phyloP scores from a whole-genome alignment of 2,888 invertebrate species.

The Cantharis lateralis region DNA sequence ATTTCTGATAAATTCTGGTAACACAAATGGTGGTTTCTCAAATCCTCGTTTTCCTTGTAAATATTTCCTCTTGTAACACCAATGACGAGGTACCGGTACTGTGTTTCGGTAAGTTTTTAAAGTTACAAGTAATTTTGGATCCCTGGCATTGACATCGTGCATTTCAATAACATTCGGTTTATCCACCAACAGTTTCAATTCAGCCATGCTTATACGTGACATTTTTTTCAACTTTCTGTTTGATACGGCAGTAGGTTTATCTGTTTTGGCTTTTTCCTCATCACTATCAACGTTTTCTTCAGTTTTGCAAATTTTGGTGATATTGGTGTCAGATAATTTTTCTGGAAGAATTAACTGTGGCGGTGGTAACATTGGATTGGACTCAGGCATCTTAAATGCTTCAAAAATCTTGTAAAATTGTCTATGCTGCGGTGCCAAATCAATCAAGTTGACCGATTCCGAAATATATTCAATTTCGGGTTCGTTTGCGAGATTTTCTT shows the following conservation, averaged over 20 bases:
- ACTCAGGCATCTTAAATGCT: constrained; percentile 85
- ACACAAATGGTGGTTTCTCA: constrained; percentile 97
- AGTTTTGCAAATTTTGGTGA: constrained; percentile 63
- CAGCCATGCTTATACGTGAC: constrained; percentile 93
- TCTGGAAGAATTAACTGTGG: constrained; percentile 54
- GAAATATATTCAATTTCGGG: constrained; percentile 66
- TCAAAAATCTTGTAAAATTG: constrained; percentile 93
- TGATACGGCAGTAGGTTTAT: constrained; percentile 88
- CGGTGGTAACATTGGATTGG: constrained; percentile 63
- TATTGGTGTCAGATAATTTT: constrained; percentile 58
- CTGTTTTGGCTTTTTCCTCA: constrained; percentile 73
- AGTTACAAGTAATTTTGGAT: constrained; percentile 94
- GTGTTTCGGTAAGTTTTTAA: constrained; percentile 96
- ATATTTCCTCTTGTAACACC: constrained; percentile 96
- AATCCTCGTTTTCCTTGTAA: constrained; percentile 91
- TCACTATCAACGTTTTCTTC: constrained; percentile 71
- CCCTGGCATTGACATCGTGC: constrained; percentile 98
- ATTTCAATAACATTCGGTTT: constrained; percentile 99
- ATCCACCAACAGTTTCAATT: constrained; percentile 92
- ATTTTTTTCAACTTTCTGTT: constrained; percentile 94
- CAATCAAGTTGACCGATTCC: constrained; percentile 84
- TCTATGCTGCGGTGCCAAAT: constrained; percentile 89
- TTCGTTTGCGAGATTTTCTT: background rate
- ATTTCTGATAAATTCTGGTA: constrained; percentile 97
- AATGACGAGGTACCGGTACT: constrained; percentile 96